These are phyloP conservation scores for Lithodes maja DNA, from an alignment of 2,888 invertebrate species.

Conservation along the genomic window DNA sequence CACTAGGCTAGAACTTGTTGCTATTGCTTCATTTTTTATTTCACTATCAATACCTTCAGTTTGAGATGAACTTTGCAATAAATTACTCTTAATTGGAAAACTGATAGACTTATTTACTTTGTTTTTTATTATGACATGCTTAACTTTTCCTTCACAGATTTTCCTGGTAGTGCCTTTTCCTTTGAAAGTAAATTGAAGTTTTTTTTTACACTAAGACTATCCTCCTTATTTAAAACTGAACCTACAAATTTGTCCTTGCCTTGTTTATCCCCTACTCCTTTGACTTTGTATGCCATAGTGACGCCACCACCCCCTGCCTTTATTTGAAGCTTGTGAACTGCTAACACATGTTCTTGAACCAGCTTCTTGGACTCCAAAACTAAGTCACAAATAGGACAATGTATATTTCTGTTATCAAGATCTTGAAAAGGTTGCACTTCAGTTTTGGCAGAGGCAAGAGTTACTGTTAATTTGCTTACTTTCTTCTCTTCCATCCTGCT, in stretches of 20 bases:
- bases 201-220: slow-evolving; percentile 48
- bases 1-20: not conserved
- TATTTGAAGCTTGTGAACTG: slow-evolving; percentile 21
- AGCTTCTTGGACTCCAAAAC: not conserved
- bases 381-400: slow-evolving; percentile 48
- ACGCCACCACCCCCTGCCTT: not conserved
- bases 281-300: not conserved
- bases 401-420: not conserved
- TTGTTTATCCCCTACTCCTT: not conserved
- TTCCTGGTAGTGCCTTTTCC: not conserved
- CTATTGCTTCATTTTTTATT: not conserved
- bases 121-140: not conserved
- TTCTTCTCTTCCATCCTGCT: not conserved
- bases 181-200: slow-evolving; percentile 45
- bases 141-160: slow-evolving; percentile 25
- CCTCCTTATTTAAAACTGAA: not conserved
- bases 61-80: not conserved
- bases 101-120: not conserved
- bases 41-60: not conserved
- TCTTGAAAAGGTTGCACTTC: not conserved
- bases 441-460: no score
- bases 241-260: not conserved
- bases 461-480: not conserved
- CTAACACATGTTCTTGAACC: slow-evolving; percentile 28
- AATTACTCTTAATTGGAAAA: not conserved